Base-by-base conservation (phyloP, 2,888 invertebrate species). In the Matsumyia berberina region DNA sequence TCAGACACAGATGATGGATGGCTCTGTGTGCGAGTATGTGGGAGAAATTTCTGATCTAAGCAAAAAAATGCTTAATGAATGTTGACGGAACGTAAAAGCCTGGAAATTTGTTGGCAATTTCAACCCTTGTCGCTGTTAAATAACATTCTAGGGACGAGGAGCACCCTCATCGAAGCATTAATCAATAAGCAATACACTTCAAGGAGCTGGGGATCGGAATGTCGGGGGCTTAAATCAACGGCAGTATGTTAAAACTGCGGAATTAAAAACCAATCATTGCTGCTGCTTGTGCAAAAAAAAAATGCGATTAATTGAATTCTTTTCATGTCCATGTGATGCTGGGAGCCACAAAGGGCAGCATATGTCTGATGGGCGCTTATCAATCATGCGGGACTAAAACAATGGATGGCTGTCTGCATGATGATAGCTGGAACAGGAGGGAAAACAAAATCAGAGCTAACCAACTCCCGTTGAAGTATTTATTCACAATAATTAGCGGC, bases 401-500 rank as follows among this genome's bases (percentile, higher is more conserved):
- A 85, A 80, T 69, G 46, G 69, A 35, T 19, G 12, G 11, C 8
- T 44, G 12, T 24, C 24, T 24, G 24, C 24, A 39, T 64, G 64
- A 51, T 44, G 77, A 31, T 62, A 62, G 44, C 46, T 31, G 58
- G 12, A 7, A 24, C 33, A 55, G 37, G 35, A 53, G 11, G 5
- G 5, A 49, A 19, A 31, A 73, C 55, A 15, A 51, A 78, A 57
- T 39, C 55, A 66, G 15, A 67, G 37, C 46, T 53, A 37, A 57
- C 42, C 62, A 53, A 55, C 66, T 79, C 7, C 53, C 77, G 51
- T 78, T 77, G 77, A 72, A 72, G 77, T 67, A 82, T 67, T 78
- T 67, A 67, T 79, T 69, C 74, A 73, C 73, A 69, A 86, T 86
- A 87, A 87, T 87, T 86, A 87, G 77, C 67, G 80, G 70, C 87